phyloP scores from a whole-genome alignment of 2,888 invertebrate genomes.

The Macrosoma leucophasiata region DNA sequence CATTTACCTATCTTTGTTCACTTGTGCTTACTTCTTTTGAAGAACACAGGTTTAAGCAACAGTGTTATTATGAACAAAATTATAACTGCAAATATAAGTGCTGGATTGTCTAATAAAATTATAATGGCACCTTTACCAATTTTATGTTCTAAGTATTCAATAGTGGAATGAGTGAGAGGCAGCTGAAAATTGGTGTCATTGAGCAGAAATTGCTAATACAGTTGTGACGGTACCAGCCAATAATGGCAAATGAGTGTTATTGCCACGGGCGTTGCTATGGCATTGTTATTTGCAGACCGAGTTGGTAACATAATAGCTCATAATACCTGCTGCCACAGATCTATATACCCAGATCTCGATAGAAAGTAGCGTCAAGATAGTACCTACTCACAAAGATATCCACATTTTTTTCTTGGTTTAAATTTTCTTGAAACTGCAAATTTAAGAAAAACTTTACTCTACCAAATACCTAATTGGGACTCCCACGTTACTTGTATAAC shows the following conservation, averaged over 20 bases:
- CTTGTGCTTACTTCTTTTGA: no score
- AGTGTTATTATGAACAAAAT: no score
- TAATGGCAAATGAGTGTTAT: conserved; percentile 44
- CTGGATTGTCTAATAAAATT: no score
- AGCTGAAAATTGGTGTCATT: no score
- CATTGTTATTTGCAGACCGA: conserved; percentile 42
- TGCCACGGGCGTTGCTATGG: conserved; percentile 30
- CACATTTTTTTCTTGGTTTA: conserved; percentile 5
- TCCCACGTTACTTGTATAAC: conserved; percentile 36
- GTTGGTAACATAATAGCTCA: conserved; percentile 44
- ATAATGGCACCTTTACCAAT: no score
- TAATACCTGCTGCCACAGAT: conserved; percentile 48
- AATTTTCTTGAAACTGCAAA: conserved; percentile 1
- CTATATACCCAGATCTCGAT: conserved; percentile 56
- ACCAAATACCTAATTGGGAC: conserved; percentile 13
- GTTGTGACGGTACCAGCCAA: conserved; percentile 23
- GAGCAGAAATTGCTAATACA: conserved; percentile 8
- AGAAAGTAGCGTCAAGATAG: conserved; percentile 25
- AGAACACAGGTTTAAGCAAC: no score
- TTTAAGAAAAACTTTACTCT: conserved; percentile 6
- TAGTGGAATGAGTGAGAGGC: no score
- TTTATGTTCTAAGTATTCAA: no score
- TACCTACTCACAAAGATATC: conserved; percentile 35
- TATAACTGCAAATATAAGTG: no score
- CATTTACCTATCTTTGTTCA: no score